Base-by-base conservation (phyloP, 2,113 vertebrate species). In the Hyperopisus bebe region DNA sequence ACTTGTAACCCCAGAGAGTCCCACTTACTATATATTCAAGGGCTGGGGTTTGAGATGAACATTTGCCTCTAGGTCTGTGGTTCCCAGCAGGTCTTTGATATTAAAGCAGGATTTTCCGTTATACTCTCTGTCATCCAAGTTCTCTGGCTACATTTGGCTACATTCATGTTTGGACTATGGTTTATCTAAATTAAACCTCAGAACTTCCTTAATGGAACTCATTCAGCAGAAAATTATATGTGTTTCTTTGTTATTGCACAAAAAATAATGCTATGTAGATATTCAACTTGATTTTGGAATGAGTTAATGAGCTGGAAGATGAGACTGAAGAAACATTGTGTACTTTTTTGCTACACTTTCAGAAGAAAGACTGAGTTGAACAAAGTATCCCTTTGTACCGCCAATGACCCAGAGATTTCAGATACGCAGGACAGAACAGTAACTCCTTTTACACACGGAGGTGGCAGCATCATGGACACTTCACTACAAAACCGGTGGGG, bases 341-440 rank as follows among this genome's bases (percentile, higher is more conserved):
- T 66, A 50, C 48, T 70, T 88, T 80, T 35, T 87, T 88, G 39
- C 42, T n/a, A 48, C 62, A 86, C 82, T 47, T 51, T 80, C 82
- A 86, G 86, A 88, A 88, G 89, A 82, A 84, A 90, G 47, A 27
- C 70, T 70, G 74, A 87, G 50, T 47, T 90, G 90, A 77, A 90
- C 87, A 87, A 90, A 90, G 74, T 46, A 51, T 88, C 24, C 74
- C 87, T 90, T 90, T 90, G 86, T 90, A 58, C 51, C 47, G 74
- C n/a, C 21, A 51, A 74, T 21, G 48, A 90, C 86, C 90, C 31
- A 55, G 86, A 87, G 90, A 88, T 48, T 88, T 66, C 19, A 88
- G 89, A 88, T 70, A 90, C 74, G 42, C 70, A 80, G 86, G 10
- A 3, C 62, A 31, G 70, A 83, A 90, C 90, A 90, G 90, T 83